Evolutionary conservation across 2,797 vertebrate genomes (phyloP), one percentile per base, ranked within the genome.

Genomic region (Microctenopoma stevenorrisi): DNA sequence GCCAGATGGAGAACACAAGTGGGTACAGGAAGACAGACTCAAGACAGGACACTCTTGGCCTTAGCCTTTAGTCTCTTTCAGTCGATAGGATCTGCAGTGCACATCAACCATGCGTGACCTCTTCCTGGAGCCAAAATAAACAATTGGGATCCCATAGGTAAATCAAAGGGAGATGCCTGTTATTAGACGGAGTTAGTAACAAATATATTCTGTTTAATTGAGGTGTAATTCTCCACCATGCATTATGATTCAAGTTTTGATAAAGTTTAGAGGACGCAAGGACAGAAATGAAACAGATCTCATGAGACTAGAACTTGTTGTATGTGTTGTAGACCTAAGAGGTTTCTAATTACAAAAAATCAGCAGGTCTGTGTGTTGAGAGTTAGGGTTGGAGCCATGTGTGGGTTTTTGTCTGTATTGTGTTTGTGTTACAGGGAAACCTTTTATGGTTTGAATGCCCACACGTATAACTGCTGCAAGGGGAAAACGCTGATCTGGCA

Each of bases 1-100:
- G 49, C 81, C 91, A 92, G 88, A 84, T 91, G 91, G 85, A 66
- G 79, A 80, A 67, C 91, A 93, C 87, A 90, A 92, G 92, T 84
- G 74, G 78, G 73, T 81, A 82, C 68, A 79, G 86, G 78, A 79
- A 85, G 83, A 82, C 74, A 78, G 78, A 72, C 70, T 76, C 75
- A 83, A 61, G 86, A 78, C 74, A 66, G 71, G 82, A 81, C 86
- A 79, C 77, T 71, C 80, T 78, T 18, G 38, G 77, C 71, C 13
- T 8, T 57, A 64, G 71, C 54, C 59, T 58, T 64, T 35, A 54
- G 82, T 57, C 57, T 69, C 47, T 72, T 63, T 75, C 63, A 79
- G 70, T 70, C 5, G 61, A 89, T 82, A 75, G 65, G 79, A 82
- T 90, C 75, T 75, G 64, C 60, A 26, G 60, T n/a, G 79, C 62